Base-by-base conservation (phyloP, 2,888 invertebrate genomes). In the Lasioglossum malachurum region DNA sequence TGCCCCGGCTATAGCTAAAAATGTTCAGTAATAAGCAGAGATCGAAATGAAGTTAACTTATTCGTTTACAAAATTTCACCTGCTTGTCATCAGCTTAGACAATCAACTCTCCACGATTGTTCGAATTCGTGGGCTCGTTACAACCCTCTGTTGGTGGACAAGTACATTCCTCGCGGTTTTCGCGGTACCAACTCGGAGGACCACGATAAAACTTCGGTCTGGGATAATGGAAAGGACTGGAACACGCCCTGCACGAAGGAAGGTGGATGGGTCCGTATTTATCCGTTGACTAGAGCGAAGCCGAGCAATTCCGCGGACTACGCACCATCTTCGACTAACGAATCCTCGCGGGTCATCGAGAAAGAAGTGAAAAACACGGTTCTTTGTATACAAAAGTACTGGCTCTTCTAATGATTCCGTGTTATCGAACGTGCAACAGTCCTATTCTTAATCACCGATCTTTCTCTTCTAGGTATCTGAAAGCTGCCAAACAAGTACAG, bases 181-280 rank as follows among this genome's bases (percentile, higher is more conserved):
- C 95, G 96, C 60, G 97, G 97, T 96, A 97, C 97, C 44, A 96
- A 96, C 88, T 97, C 97, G 97, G 96, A 96, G 91, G 95, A 96
- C 53, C 96, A 97, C 0, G 95, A 96, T 2, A 95, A 96, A 2
- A 94, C 96, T n/a, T 97, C 92, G 8, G 87, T 93, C 12, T 97
- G 97, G 97, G 97, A 97, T 60, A 97, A 97, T 90, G 97, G 97
- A 3, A 96, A 96, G 81, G 96, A 97, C 89, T 98, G 97, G 97
- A 96, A 96, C 90, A 95, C 96, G 64, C 96, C 97, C 0, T 96
- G 96, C 10, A 95, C 96, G 1, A 95, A 96, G 27, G 97, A 97
- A 86, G 98, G 98, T 0, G 97, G 97, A 67, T 98, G 98, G 97
- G 96, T 97, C 71, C 96, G 98, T 88, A 96, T 98, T 83, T 98